Conservation (phyloP, 2,113 vertebrate genomes). For the Hippocampus barbouri region DNA sequence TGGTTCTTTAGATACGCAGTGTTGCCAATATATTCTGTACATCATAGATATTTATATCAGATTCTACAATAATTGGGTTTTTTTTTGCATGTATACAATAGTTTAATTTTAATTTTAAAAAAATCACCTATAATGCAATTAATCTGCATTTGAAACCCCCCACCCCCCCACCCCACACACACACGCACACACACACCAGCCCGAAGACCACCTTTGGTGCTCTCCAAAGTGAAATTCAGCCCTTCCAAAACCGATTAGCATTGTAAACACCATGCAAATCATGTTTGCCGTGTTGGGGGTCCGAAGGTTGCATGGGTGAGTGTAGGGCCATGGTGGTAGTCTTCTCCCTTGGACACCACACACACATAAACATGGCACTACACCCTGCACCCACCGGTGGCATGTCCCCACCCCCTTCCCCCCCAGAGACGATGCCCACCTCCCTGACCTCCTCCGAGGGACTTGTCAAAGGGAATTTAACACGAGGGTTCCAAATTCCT, state of each 20-base stretch:
- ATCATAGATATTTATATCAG: too few species aligned
- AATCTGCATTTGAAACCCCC: too few species aligned
- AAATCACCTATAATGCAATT: too few species aligned
- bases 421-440: conserved; percentile 59
- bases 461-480: conserved; percentile 79
- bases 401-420: conserved; percentile 20
- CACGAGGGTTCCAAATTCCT: conserved; percentile 78
- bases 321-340: conserved; percentile 31
- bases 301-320: conserved; percentile 29
- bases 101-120: too few species aligned
- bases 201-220: conserved; percentile 38
- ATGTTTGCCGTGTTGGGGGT: conserved; percentile 55
- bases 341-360: conserved; percentile 39
- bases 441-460: conserved; percentile 63
- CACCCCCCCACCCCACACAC: too few species aligned
- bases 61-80: too few species aligned
- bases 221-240: conserved; percentile 47
- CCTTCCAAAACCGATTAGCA: conserved; percentile 54
- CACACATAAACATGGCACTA: conserved; percentile 32
- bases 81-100: too few species aligned
- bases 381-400: conserved; percentile 46
- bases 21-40: too few species aligned
- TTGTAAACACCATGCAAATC: conserved; percentile 66
- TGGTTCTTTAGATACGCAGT: too few species aligned
- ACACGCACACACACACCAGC: background rate